Base-by-base conservation (phyloP, 2,888 invertebrate genomes). In the Nemotelus pantherinus region DNA sequence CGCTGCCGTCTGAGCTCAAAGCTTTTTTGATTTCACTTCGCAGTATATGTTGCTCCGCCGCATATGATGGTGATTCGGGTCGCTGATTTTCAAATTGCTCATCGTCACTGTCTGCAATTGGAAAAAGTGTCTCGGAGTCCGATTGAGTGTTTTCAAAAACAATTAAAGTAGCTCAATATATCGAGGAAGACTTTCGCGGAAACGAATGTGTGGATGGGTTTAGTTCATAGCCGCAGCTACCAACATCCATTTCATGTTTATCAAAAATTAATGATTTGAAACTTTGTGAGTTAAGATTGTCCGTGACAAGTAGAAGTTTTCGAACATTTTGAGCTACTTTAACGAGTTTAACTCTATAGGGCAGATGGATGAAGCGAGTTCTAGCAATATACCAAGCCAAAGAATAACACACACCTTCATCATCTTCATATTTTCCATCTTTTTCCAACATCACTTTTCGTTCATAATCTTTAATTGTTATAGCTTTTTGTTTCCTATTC, bases 401-500 rank as follows among this genome's bases (percentile, higher is more conserved):
- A 25, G 25, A 25, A 25, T 25, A 25, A 25, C 6, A 50, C 64
- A 39, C 45, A 65, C 65, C 76, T 82, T 83, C 85, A 80, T 88
- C 87, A 80, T 88, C 88, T 86, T 89, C 89, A 81, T 88, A 86
- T 80, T 88, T 87, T 78, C 93, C 94, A 79, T 89, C 91, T 81
- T 91, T 91, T 82, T 94, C 92, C 48, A 93, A 83, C 48, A 95
- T 89, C 45, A 95, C 88, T 81, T 93, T 91, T 64, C 94, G 87
- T 83, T 96, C 94, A 84, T 94, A 95, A 84, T 96, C 95, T 83
- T 93, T 92, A 55, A 96, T 85, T 72, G 88, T 92, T 80, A 95
- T 86, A 1, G 91, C 89, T 82, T 92, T 90, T 2, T 89, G 86
- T 81, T 89, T 89, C 82, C 89, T 88, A 81, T 83, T 84, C 64